Evolutionary conservation across 2,888 invertebrate genomes (phyloP).

Genomic region (Eupithecia pulchellata): DNA sequence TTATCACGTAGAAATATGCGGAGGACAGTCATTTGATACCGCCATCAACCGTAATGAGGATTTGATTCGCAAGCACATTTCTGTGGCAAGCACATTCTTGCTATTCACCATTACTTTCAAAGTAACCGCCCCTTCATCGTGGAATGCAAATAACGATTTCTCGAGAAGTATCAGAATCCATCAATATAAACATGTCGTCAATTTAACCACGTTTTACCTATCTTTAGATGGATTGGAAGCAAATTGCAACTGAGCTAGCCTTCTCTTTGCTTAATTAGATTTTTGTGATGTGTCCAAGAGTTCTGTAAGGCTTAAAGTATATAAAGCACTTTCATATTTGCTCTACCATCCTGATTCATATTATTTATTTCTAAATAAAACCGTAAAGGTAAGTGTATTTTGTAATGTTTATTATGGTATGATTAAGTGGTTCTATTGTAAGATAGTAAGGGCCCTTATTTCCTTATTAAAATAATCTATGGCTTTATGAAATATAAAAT

Average conservation of each 20-base stretch:
- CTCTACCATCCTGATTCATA: background rate
- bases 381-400: slow-evolving; percentile 14
- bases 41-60: background rate
- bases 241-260: background rate
- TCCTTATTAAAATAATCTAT: too few species aligned
- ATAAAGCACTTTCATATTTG: too few species aligned
- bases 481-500: too few species aligned
- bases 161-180: slow-evolving; percentile 1
- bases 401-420: slow-evolving; percentile 10
- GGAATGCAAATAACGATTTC: slow-evolving; percentile 5
- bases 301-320: too few species aligned
- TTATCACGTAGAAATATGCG: slow-evolving; percentile 4
- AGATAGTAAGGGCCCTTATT: too few species aligned
- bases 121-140: background rate
- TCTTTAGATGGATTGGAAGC: background rate
- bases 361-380: background rate
- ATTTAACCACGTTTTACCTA: background rate
- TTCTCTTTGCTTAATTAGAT: too few species aligned
- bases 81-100: slow-evolving; percentile 10
- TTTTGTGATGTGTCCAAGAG: too few species aligned
- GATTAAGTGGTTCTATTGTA: background rate
- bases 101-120: slow-evolving; percentile 6
- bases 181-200: background rate
- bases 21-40: slow-evolving; percentile 4
- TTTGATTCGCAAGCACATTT: slow-evolving; percentile 13